Evolutionary conservation across 2,113 vertebrate species (phyloP).

Genomic region (Sisor rabdophorus): DNA sequence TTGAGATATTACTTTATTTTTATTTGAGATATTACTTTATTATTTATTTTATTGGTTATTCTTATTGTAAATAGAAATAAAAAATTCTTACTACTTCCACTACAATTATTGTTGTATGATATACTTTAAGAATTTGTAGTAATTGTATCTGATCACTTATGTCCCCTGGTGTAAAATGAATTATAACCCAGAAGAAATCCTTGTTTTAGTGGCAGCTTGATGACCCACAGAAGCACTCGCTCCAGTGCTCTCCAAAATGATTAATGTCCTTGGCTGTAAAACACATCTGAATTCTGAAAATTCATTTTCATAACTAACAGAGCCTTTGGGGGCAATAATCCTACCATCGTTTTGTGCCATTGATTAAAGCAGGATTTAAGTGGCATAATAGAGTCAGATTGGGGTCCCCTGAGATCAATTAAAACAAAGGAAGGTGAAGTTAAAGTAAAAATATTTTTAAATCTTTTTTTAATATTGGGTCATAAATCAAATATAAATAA

Average conservation of each 20-base stretch:
- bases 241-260: conserved; percentile 6
- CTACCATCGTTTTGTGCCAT: conserved; percentile 16
- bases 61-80: background rate
- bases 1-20: too few species aligned
- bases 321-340: conserved; percentile 22
- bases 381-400: background rate
- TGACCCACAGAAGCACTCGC: background rate
- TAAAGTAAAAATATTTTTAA: background rate
- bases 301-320: conserved; percentile 23
- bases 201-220: background rate
- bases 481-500: background rate
- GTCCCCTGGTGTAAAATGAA: background rate
- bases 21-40: too few species aligned
- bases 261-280: conserved; percentile 12
- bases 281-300: conserved; percentile 13
- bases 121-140: background rate
- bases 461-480: background rate
- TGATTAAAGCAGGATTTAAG: conserved; percentile 13
- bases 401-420: background rate
- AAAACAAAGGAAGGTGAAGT: background rate
- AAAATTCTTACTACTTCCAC: background rate
- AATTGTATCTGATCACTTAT: background rate
- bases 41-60: too few species aligned
- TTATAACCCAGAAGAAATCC: conserved; percentile 4
- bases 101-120: background rate